Conservation (phyloP, 2,113 vertebrate species). For the Rhodinocichla rosea region DNA sequence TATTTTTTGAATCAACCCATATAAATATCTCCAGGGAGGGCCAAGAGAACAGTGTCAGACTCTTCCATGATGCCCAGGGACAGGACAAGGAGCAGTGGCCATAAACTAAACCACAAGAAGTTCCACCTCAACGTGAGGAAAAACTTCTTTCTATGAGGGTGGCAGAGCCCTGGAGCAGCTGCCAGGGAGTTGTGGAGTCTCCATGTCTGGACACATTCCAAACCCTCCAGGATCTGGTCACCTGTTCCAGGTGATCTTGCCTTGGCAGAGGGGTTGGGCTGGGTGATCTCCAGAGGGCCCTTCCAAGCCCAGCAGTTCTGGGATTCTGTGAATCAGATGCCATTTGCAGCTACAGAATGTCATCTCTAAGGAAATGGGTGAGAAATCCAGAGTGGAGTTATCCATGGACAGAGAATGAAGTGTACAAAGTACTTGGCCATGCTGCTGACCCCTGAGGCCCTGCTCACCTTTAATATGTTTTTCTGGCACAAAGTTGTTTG, state of each 20-base stretch:
- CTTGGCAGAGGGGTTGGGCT: neutral
- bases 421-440: neutral
- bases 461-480: neutral
- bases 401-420: neutral
- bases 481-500: neutral
- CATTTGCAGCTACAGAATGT: neutral
- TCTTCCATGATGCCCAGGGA: neutral
- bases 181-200: neutral
- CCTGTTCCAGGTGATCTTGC: neutral
- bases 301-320: neutral
- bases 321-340: neutral
- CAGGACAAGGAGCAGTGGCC: neutral
- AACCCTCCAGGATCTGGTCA: rapidly evolving
- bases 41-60: neutral
- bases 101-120: neutral
- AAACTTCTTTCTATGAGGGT: neutral
- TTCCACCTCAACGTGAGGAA: neutral
- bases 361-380: neutral
- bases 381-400: neutral
- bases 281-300: neutral
- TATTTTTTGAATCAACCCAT: neutral
- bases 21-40: neutral
- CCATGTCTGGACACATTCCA: neutral
- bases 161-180: neutral
- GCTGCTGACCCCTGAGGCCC: neutral